These are phyloP conservation scores for Papilio glaucus DNA, from an alignment of 1,140 invertebrate species.

Conservation along the genomic window DNA sequence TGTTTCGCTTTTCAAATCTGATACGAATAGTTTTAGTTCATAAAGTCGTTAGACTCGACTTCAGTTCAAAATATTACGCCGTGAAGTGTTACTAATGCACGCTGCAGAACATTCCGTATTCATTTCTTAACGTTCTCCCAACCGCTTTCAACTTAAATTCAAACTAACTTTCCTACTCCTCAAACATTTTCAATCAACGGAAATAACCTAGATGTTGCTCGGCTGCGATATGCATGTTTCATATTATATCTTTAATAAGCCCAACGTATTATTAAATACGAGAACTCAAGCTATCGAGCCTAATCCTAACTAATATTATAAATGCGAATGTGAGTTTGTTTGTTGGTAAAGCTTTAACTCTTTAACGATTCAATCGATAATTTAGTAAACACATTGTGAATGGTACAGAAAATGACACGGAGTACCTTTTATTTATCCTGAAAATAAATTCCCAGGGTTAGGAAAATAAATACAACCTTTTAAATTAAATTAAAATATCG, in stretches of 20 bases:
- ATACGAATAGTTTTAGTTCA: not conserved
- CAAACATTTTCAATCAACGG: slow-evolving; percentile 21
- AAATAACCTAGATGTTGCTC: slow-evolving; percentile 1
- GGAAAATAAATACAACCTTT: too few species aligned
- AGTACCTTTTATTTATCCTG: too few species aligned
- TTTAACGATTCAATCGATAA: too few species aligned
- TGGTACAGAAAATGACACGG: too few species aligned
- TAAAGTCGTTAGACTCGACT: too few species aligned
- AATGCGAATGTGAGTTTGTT: too few species aligned
- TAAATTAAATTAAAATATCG: too few species aligned
- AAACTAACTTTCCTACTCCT: slow-evolving; percentile 20
- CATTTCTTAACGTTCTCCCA: slow-evolving; percentile 11
- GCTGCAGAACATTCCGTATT: not conserved
- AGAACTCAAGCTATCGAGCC: not conserved
- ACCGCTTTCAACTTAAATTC: slow-evolving; percentile 11
- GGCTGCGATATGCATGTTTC: slow-evolving; percentile 1
- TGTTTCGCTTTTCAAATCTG: not conserved
- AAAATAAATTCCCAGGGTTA: too few species aligned
- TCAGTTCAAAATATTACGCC: not conserved
- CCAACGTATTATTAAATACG: not conserved
- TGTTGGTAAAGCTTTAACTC: too few species aligned
- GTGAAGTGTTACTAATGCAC: slow-evolving; percentile 11
- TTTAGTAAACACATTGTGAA: too few species aligned
- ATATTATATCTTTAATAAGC: not conserved
- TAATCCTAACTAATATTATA: not conserved